Percentiles rank a stretch among this genome's conserved stretches.
Evolutionary conservation across 2,797 vertebrate species (phyloP).

Genomic region (Cacajao melanocephalus): DNA sequence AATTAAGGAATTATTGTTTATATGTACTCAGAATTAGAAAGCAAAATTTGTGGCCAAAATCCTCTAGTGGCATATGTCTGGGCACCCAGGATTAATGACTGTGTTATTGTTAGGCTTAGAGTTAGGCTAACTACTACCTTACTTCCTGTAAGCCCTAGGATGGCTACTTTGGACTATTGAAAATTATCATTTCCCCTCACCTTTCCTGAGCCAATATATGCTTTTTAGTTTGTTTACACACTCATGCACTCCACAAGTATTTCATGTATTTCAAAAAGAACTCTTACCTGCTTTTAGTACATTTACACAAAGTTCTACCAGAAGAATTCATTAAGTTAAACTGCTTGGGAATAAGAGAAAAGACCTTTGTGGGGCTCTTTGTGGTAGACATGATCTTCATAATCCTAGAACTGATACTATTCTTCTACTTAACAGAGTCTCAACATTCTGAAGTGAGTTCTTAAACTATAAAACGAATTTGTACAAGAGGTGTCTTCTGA

Average conservation of each 20-base stretch:
- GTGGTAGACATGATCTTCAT: background rate
- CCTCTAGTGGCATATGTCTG: background rate
- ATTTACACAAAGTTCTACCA: background rate
- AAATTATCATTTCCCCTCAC: background rate
- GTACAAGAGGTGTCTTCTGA: background rate
- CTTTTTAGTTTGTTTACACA: background rate
- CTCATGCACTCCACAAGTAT: background rate
- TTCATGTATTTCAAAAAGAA: background rate
- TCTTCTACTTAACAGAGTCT: background rate
- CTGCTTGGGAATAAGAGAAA: background rate
- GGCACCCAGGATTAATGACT: background rate
- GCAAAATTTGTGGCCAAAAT: background rate
- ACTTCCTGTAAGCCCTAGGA: no score
- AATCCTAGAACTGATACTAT: background rate
- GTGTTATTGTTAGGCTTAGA: background rate
- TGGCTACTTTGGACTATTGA: background rate
- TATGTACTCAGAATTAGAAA: background rate
- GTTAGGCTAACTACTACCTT: background rate
- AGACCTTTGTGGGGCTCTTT: background rate
- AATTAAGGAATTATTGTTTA: background rate
- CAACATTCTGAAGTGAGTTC: background rate
- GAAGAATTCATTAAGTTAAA: background rate
- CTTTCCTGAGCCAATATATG: background rate
- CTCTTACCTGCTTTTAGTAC: background rate
- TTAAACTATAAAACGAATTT: background rate